Evolutionary conservation across 2,113 vertebrate species (phyloP), one percentile per base, ranked within the genome.

Genomic region (Charadrius vociferus): DNA sequence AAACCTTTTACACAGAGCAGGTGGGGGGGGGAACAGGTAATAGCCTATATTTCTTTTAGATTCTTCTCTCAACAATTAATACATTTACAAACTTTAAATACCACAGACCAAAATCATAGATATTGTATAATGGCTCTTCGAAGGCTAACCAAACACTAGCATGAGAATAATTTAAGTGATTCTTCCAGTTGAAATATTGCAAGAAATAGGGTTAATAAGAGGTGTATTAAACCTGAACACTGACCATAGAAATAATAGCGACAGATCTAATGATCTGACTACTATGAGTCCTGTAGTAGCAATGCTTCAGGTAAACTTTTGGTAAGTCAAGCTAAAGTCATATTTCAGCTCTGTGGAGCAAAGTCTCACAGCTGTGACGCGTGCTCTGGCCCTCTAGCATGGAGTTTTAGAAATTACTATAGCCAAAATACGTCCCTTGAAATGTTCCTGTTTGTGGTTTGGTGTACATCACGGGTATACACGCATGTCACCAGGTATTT

Each of bases 1-100:
- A 93, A 97, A 95, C 88, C 75, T 73, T 82, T 93, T 86, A 95
- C 53, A 85, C 63, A 59, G 55, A 81, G 82, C 32, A 4, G 34
- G 61, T 68, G 50, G 37, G 7, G 26, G 27, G 4, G 36, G 32
- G 21, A 79, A 80, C 37, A 74, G 49, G 58, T 85, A 39, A 53
- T n/a, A 92, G 34, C 63, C 67, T 86, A 2, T 34, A 68, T 58
- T 30, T 94, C 23, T 92, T 78, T 55, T 77, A 30, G 34, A 78
- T 66, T 82, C 70, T 83, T 91, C 67, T 77, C 49, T 74, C 30
- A 24, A 5, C 62, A 63, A n/a, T 83, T 65, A 70, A 47, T 58
- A 65, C 63, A 41, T 88, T 84, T 89, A 75, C 61, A 94, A 32
- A 52, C 89, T 94, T 78, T n/a, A 77, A 88, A 91, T 81, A 86